Conservation (phyloP, 1,140 invertebrate species). For the Drosophila elegans region DNA sequence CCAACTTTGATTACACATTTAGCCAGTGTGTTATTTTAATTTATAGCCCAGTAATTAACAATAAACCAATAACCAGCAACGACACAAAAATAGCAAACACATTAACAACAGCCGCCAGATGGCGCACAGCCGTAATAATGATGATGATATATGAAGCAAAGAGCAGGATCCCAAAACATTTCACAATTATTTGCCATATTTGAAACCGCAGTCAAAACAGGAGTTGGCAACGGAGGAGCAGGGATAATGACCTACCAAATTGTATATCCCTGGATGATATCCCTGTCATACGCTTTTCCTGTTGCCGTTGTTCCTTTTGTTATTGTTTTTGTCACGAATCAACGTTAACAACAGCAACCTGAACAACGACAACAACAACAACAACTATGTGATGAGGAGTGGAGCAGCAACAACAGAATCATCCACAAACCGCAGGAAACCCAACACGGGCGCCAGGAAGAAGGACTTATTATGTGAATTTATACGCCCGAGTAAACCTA, state of each 20-base stretch:
- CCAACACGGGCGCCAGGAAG: slow-evolving; percentile 45
- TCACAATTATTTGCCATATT: slow-evolving; percentile 77
- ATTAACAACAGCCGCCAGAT: slow-evolving; percentile 54
- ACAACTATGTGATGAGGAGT: slow-evolving; percentile 6
- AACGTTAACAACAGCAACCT: slow-evolving; percentile 64
- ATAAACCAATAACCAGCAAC: slow-evolving; percentile 63
- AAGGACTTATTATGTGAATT: slow-evolving; percentile 77
- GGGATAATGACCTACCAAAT: slow-evolving; percentile 52
- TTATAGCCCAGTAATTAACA: slow-evolving; percentile 72
- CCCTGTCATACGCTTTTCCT: slow-evolving; percentile 43
- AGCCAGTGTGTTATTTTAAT: slow-evolving; percentile 77
- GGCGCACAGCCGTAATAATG: slow-evolving; percentile 20
- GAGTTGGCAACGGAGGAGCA: slow-evolving; percentile 10
- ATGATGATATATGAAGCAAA: slow-evolving; percentile 25
- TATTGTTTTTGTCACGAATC: slow-evolving; percentile 60
- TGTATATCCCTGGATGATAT: slow-evolving; percentile 61
- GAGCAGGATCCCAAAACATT: slow-evolving; percentile 41
- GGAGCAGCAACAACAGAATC: slow-evolving; percentile 37
- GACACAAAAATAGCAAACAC: slow-evolving; percentile 36
- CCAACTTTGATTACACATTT: slow-evolving; percentile 70
- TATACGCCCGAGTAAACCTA: slow-evolving; percentile 67
- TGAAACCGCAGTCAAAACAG: slow-evolving; percentile 69
- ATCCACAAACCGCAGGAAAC: slow-evolving; percentile 59
- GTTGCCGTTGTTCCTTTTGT: slow-evolving; percentile 25
- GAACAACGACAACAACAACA: slow-evolving; percentile 23